A percentile compares a stretch with the other conserved stretches of the same genome.
phyloP scores from a whole-genome alignment of 2,888 invertebrate genomes.

The Acleris emargana region DNA sequence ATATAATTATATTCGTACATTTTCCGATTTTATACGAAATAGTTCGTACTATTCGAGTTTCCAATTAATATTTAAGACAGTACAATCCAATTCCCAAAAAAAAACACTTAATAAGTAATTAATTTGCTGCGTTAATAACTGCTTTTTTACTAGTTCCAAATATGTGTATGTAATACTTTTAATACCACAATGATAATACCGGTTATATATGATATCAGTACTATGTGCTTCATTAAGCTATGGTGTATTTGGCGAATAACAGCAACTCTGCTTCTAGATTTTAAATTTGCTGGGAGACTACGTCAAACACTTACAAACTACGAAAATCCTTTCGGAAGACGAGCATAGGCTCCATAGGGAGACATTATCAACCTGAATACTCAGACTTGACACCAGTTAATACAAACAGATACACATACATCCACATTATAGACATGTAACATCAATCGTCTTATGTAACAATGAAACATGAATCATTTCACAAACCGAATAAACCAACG shows the following conservation, averaged over 20 bases:
- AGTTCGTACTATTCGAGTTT: too few relatives aligned
- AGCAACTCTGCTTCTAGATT: not conserved
- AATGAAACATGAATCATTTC: not conserved
- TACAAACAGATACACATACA: slow-evolving; percentile 18
- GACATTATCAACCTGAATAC: slow-evolving; percentile 9
- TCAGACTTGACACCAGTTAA: not conserved
- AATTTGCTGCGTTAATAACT: too few relatives aligned
- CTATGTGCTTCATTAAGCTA: slow-evolving; percentile 2
- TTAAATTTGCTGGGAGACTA: slow-evolving; percentile 15
- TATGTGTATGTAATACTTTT: too few relatives aligned
- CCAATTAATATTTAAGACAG: too few relatives aligned
- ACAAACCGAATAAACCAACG: not conserved
- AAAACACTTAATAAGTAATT: too few relatives aligned
- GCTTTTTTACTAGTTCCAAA: too few relatives aligned
- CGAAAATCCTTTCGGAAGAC: slow-evolving; percentile 20
- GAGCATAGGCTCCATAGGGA: slow-evolving; percentile 15
- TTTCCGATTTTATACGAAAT: too few relatives aligned
- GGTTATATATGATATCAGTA: slow-evolving; percentile 5
- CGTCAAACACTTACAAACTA: slow-evolving; percentile 25
- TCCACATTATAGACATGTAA: slow-evolving; percentile 14
- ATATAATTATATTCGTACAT: not conserved
- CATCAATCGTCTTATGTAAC: not conserved
- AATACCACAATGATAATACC: too few relatives aligned
- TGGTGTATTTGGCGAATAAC: slow-evolving; percentile 21
- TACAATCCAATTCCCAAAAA: too few relatives aligned